Evolutionary conservation across 2,113 vertebrate genomes (phyloP).

Genomic region (Tragelaphus scriptus): DNA sequence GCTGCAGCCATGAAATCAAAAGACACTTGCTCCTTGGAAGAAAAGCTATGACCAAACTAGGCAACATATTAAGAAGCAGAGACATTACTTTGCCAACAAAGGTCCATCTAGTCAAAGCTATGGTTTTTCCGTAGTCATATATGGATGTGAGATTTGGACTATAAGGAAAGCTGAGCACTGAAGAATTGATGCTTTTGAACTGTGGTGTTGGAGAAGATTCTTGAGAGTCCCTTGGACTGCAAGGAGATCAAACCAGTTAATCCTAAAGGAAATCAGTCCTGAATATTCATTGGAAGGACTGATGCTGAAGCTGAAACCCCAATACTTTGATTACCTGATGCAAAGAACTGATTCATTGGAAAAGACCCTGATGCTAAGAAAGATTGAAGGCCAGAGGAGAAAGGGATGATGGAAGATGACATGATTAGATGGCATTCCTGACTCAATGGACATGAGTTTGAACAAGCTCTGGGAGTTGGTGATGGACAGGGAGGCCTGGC

Average conservation of each 20-base stretch:
- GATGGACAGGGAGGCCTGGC: not conserved
- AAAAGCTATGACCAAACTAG: not conserved
- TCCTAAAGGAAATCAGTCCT: not conserved
- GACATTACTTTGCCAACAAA: not conserved
- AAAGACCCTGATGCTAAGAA: not conserved
- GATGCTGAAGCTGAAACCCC: not conserved
- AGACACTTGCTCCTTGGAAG: not conserved
- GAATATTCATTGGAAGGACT: not conserved
- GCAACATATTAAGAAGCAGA: not conserved
- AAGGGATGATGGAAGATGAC: not conserved
- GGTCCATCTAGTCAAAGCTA: not conserved
- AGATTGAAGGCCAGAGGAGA: not conserved
- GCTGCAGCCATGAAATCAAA: not conserved
- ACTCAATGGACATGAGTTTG: not conserved
- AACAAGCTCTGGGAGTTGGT: not conserved
- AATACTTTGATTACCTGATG: not conserved
- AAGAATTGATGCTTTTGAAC: not conserved
- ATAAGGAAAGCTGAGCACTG: accelerated
- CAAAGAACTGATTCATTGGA: accelerated
- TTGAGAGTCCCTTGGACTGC: not conserved
- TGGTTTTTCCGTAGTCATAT: not conserved
- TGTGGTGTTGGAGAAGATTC: not conserved
- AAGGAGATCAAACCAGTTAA: not conserved
- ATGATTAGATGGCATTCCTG: not conserved
- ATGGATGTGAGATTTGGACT: not conserved